Evolutionary conservation across 2,888 invertebrate species (phyloP), one percentile per base, ranked within the genome.

Genomic region (Ophioninae sp.): DNA sequence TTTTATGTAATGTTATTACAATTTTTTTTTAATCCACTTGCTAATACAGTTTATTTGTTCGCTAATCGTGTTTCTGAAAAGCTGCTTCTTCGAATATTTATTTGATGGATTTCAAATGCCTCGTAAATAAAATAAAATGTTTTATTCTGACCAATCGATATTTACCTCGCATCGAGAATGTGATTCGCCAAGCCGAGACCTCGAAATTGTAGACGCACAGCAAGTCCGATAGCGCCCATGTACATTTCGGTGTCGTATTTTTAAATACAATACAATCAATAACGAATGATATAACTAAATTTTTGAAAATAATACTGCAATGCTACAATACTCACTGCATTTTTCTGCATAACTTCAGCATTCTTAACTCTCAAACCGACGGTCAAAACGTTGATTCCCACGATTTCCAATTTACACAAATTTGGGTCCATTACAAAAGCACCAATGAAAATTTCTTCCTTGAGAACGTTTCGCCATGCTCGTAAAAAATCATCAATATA

Each of bases 1-100:
- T 7, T 77, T 73, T 50, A 86, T 87, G 61, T 30, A 85, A 84
- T 56, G 0, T 7, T 8, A 65, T 30, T 39, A 65, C 17, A 65
- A 65, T 65, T 37, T 7, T 30, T 64, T 65, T n/a, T n/a, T n/a
- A n/a, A n/a, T n/a, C n/a, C n/a, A n/a, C n/a, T n/a, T n/a, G n/a
- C n/a, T n/a, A 44, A 7, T 8, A 44, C 21, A 59, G n/a, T 20
- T 59, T 59, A n/a, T 59, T 7, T 59, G 20, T 59, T 59, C 59
- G 0, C 59, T 20, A 3, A 20, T 7, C 21, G 7, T 59, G 7
- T 59, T 10, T 8, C 59, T 21, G 59, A n/a, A n/a, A n/a, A 59
- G 30, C 65, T 37, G 10, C 6, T 10, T 10, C 17, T n/a, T 6
- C 17, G 3, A 39, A 59, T n/a, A 17, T 61, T 72, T 61, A 13